These are phyloP conservation scores for Nyctereutes procyonoides DNA, from an alignment of 2,113 vertebrate genomes.

Conservation along the genomic window DNA sequence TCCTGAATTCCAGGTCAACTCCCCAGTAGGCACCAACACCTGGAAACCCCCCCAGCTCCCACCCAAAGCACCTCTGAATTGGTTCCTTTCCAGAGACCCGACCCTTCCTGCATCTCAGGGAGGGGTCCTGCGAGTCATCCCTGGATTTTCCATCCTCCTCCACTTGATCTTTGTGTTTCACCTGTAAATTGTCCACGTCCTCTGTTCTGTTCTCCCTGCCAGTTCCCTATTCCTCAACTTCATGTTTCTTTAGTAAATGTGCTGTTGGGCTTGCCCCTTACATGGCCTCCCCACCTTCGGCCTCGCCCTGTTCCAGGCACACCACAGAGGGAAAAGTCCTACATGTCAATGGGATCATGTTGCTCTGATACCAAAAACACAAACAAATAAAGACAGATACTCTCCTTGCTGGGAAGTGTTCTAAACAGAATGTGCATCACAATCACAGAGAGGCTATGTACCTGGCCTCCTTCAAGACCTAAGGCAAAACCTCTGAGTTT, in stretches of 20 bases:
- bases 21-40: neutral
- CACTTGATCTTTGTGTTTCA: neutral
- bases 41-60: neutral
- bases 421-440: too few relatives aligned
- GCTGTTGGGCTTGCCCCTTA: too few relatives aligned
- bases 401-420: too few relatives aligned
- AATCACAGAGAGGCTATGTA: too few relatives aligned
- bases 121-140: neutral
- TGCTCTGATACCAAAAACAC: neutral
- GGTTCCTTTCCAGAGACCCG: neutral
- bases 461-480: too few relatives aligned
- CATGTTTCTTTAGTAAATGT: too few relatives aligned
- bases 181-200: neutral
- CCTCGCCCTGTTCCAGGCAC: neutral
- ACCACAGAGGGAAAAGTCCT: neutral
- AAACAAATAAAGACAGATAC: neutral
- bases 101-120: neutral
- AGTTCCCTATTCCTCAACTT: neutral
- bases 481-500: neutral
- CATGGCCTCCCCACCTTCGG: neutral
- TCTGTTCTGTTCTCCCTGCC: neutral
- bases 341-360: rapidly evolving
- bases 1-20: neutral
- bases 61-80: neutral
- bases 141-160: neutral